Conservation (phyloP, 1,140 invertebrate genomes). For the Hermetia illucens region DNA sequence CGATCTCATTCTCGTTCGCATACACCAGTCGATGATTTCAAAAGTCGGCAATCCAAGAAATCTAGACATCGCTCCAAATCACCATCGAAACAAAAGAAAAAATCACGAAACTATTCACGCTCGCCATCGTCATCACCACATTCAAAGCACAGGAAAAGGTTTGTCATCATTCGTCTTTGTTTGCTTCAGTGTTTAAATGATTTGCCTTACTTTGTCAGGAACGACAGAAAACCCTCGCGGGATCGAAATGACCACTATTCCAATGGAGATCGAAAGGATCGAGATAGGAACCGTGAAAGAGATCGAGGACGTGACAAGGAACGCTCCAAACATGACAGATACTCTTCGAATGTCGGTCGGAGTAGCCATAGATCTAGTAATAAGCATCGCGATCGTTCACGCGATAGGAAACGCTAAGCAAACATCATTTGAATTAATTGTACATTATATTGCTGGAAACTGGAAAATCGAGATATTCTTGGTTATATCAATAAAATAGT, state of each 20-base stretch:
- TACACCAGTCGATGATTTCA: constrained; percentile 28
- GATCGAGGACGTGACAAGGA: constrained; percentile 21
- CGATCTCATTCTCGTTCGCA: constrained; percentile 18
- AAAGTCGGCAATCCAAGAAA: constrained; percentile 34
- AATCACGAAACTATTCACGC: constrained; percentile 25
- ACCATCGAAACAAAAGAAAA: constrained; percentile 21
- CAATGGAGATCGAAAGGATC: constrained; percentile 16
- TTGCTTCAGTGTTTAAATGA: neutral
- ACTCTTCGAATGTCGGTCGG: constrained; percentile 10
- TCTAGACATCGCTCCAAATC: constrained; percentile 24
- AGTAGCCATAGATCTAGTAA: constrained; percentile 8
- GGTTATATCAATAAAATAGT: too few relatives aligned
- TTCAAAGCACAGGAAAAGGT: constrained; percentile 27
- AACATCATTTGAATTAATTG: neutral
- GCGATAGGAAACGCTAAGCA: constrained; percentile 23
- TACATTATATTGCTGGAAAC: too few relatives aligned
- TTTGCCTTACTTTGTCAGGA: constrained; percentile 1
- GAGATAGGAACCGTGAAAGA: constrained; percentile 4
- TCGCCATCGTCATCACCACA: constrained; percentile 25
- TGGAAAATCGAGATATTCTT: too few relatives aligned
- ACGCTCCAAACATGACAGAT: constrained; percentile 14
- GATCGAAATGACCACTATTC: constrained; percentile 22
- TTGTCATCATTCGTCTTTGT: neutral
- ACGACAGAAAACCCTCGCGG: constrained; percentile 9
- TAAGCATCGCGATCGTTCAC: constrained; percentile 20